phyloP scores from a whole-genome alignment of 2,888 invertebrate genomes.

The Parnassius apollo region DNA sequence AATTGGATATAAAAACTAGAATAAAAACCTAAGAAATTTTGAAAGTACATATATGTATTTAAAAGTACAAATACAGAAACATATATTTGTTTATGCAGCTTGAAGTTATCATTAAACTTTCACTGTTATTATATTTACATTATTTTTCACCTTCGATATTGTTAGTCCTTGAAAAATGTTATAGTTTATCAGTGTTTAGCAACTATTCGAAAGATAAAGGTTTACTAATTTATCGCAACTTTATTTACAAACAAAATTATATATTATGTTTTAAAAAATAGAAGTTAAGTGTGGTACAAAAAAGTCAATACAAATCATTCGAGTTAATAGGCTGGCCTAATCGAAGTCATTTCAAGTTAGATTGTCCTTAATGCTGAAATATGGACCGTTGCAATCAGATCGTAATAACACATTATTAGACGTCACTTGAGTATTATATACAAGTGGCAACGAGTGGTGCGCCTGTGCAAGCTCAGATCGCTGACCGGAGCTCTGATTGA shows the following conservation, averaged over 20 bases:
- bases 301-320: background rate
- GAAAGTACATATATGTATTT: too few relatives aligned
- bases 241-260: background rate
- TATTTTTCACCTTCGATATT: slow-evolving; percentile 21
- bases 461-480: slow-evolving; percentile 42
- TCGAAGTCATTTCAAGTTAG: background rate
- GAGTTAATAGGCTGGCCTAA: background rate
- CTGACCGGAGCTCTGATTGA: slow-evolving; percentile 59
- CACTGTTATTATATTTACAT: slow-evolving; percentile 12
- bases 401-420: slow-evolving; percentile 25
- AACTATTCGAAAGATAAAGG: background rate
- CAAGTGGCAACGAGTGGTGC: slow-evolving; percentile 46
- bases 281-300: background rate
- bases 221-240: background rate
- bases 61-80: background rate
- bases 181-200: slow-evolving; percentile 4
- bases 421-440: slow-evolving; percentile 46
- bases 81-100: background rate
- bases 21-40: too few relatives aligned
- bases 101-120: slow-evolving; percentile 21
- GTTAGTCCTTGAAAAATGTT: slow-evolving; percentile 18
- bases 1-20: too few relatives aligned
- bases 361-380: slow-evolving; percentile 22
- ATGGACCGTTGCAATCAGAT: slow-evolving; percentile 24
- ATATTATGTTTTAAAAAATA: background rate